Base-by-base conservation (phyloP, 1,140 invertebrate genomes). In the Octopus bimaculoides region DNA sequence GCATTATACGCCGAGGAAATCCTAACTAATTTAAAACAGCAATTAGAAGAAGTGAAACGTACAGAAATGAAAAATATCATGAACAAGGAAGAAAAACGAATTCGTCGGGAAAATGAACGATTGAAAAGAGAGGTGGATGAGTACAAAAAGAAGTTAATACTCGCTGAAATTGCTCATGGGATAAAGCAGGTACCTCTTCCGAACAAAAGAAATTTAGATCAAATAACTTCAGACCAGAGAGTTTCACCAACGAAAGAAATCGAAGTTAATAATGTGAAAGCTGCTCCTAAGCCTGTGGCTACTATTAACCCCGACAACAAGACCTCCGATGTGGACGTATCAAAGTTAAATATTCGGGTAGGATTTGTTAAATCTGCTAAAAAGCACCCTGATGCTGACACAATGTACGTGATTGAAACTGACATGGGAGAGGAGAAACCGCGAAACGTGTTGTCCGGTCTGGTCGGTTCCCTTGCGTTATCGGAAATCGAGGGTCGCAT, bases 351-450 rank as follows among this genome's bases (percentile, higher is more conserved):
- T 90, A 91, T 98, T 75, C 91, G 95, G 84, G 93, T 98, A 81
- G 96, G 96, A 4, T 93, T 94, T 90, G 96, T 98, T 84, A 87
- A 96, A 52, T 92, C 95, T 82, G 94, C 95, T 12, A 92, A 93
- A 54, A 95, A 94, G 87, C 96, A 98, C 91, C 96, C 96, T 4
- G 96, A 97, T 92, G 96, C 96, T 9, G 96, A 98, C 87, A 91
- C 93, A 79, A 91, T 98, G 6, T 98, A 98, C 91, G 93, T 98
- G 7, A 95, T 97, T 87, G 93, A 96, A 89, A 95, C 98, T 84
- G 95, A 98, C 89, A 92, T 96, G 83, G 96, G 96, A 9, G 96
- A 97, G 91, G 92, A 92, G 0, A 41, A 93, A 79, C 93, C 93
- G 9, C 91, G 96, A 78, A 97, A 95, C 77, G 95, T 98, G 78